Evolutionary conservation across 2,113 vertebrate genomes (phyloP), one percentile per base, ranked within the genome.

Genomic region (Vulpes ferrilata): DNA sequence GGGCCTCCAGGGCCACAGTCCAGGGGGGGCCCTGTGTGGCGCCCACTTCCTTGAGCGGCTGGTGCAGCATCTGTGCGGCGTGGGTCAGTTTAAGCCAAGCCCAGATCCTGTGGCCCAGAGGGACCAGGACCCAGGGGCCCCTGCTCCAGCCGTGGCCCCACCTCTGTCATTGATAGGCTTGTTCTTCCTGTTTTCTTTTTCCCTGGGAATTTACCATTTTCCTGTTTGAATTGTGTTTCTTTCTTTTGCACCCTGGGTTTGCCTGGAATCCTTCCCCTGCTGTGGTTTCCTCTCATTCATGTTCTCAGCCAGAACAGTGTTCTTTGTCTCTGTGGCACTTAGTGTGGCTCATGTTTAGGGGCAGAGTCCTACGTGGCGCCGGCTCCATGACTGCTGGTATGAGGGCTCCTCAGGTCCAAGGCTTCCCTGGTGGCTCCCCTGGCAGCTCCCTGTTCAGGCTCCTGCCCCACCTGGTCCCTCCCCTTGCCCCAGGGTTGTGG

Each of bases 111-210:
- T 7, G 60, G 11, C 19, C 35, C 32, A 0, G 17, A 38, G 69
- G 62, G 76, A 1, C 32, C 0, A 0, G 53, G 11, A 0, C 3
- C 20, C 1, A 0, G 22, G 48, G 67, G 67, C 30, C 15, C 13
- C 27, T 6, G 89, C 23, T 4, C 15, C 0, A 0, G 11, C 60
- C 16, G 0, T 0, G 2, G 43, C 57, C 11, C 55, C 1, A 9
- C 8, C 13, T 7, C 11, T 3, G 1, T 43, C 1, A 1, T 4
- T 0, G 16, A 0, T 3, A 16, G 3, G 0, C 10, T 2, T 2
- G 38, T 19, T 6, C 43, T 15, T 27, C 27, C 25, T 27, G 10
- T 19, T 7, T 12, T 16, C 64, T 8, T 53, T 11, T 51, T 3
- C 32, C 22, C 73, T 25, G 7, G 11, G 27, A 32, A 13, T 12